Evolutionary conservation across 1,140 invertebrate genomes (phyloP), one percentile per base, ranked within the genome.

Genomic region (Cheumatopsyche charites): DNA sequence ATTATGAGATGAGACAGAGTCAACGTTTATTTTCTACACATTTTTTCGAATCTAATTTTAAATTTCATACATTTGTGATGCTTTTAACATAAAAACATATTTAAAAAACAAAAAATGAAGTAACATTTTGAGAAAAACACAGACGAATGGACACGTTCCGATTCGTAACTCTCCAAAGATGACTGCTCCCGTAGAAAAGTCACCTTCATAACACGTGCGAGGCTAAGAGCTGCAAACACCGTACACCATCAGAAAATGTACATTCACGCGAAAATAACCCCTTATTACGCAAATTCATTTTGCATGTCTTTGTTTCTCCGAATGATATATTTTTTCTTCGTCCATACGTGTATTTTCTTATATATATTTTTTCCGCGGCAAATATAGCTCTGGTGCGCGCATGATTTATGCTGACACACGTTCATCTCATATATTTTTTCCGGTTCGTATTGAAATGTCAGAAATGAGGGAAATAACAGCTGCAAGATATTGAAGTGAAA

Each of bases 321-420:
- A 2, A 4, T 21, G 13, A 19, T 52, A 15, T 52, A 19, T 25
- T 58, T 58, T 9, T 55, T 15, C 21, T 25, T 52, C 23, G 9
- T 12, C 43, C 43, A 47, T 12, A 47, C n/a, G n/a, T n/a, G 12
- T 58, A 12, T 58, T 58, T 55, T 47, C 15, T 17, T 47, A 6
- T 13, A 42, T 13, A 42, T 13, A 42, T 47, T n/a, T 17, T n/a
- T 47, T 13, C 19, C 21, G 55, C 19, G 23, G 17, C 29, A 36
- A 36, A 36, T 36, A 36, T 36, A 36, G 29, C 29, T n/a, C n/a
- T 36, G 9, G 29, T 9, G 67, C 67, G 55, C 45, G 45, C 55
- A 26, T 69, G 66, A 25, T 73, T 73, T 66, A 41, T 73, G 71
- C 71, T 73, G 71, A 73, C 71, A 68, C 71, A 73, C 55, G 71